A percentile compares a stretch with the other conserved stretches of the same genome.
Evolutionary conservation across 1,140 invertebrate species (phyloP).

Genomic region (Zaprionus ornatus): DNA sequence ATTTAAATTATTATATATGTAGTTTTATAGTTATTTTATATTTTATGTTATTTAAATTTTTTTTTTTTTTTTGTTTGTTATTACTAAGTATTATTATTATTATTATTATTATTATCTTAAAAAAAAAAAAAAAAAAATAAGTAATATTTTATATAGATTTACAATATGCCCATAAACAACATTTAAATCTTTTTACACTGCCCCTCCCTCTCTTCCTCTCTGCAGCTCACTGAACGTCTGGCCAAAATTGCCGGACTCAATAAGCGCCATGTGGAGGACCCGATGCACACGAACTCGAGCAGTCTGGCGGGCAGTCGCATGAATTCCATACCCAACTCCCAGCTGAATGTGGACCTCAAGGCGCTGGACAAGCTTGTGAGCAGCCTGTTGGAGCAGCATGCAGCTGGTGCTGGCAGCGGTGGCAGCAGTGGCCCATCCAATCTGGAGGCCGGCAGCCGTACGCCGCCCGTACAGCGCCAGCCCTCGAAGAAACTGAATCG

Average conservation of each 20-base stretch:
- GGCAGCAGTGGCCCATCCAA: not conserved
- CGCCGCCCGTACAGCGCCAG: slow-evolving; percentile 58
- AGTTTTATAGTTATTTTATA: not conserved
- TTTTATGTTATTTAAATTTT: too few relatives aligned
- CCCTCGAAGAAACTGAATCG: slow-evolving; percentile 76
- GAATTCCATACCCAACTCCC: slow-evolving; percentile 75
- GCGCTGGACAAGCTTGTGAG: slow-evolving; percentile 78
- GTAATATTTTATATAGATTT: too few relatives aligned
- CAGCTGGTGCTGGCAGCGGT: slow-evolving; percentile 19
- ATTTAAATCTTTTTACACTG: too few relatives aligned
- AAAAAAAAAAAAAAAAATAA: too few relatives aligned
- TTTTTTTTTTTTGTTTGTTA: too few relatives aligned
- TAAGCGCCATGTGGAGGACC: slow-evolving; percentile 46
- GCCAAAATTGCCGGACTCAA: slow-evolving; percentile 79
- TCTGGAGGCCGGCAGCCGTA: slow-evolving; percentile 39
- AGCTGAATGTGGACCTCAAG: slow-evolving; percentile 74
- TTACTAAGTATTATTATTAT: too few relatives aligned
- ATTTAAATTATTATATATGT: not conserved
- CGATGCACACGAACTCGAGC: slow-evolving; percentile 49
- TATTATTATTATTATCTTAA: too few relatives aligned
- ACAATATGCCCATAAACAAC: too few relatives aligned
- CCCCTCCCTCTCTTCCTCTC: not conserved
- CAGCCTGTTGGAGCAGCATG: slow-evolving; percentile 73
- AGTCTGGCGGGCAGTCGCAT: slow-evolving; percentile 72
- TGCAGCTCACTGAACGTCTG: slow-evolving; percentile 72